A percentile compares a stretch with the other conserved stretches of the same genome.
These are phyloP conservation scores for Ahaetulla prasina DNA, from an alignment of 2,113 vertebrate species.

Conservation along the genomic window DNA sequence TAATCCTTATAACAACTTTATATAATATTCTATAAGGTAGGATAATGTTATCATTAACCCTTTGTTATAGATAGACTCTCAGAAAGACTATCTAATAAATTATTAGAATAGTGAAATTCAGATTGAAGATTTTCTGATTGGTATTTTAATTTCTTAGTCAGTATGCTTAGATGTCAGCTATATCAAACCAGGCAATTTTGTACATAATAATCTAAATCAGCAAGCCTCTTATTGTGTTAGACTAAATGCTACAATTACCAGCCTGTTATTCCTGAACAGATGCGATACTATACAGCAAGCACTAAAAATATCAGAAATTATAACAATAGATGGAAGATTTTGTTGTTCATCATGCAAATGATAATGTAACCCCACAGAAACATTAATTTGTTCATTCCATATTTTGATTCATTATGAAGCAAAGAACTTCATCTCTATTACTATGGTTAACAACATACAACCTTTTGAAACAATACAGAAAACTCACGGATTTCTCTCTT, in stretches of 20 bases:
- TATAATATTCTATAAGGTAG: neutral
- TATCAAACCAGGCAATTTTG: neutral
- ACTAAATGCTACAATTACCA: neutral
- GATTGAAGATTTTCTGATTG: neutral
- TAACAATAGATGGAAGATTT: neutral
- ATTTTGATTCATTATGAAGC: neutral
- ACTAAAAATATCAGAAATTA: neutral
- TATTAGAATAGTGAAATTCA: neutral
- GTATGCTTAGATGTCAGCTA: neutral
- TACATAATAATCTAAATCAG: neutral
- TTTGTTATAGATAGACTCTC: neutral
- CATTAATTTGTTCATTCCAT: neutral
- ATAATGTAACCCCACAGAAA: neutral
- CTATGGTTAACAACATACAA: neutral
- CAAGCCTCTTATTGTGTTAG: neutral
- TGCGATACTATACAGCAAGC: neutral
- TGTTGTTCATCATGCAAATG: neutral
- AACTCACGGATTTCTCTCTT: neutral
- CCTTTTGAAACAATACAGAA: neutral
- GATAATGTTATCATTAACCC: neutral
- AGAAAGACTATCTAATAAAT: neutral
- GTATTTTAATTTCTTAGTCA: neutral
- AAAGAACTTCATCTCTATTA: neutral
- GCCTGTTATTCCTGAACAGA: neutral
- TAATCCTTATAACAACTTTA: neutral